Percentiles rank a stretch among this genome's conserved stretches.
Evolutionary conservation across 2,888 invertebrate genomes (phyloP).

Genomic region (Linyphia triangularis): DNA sequence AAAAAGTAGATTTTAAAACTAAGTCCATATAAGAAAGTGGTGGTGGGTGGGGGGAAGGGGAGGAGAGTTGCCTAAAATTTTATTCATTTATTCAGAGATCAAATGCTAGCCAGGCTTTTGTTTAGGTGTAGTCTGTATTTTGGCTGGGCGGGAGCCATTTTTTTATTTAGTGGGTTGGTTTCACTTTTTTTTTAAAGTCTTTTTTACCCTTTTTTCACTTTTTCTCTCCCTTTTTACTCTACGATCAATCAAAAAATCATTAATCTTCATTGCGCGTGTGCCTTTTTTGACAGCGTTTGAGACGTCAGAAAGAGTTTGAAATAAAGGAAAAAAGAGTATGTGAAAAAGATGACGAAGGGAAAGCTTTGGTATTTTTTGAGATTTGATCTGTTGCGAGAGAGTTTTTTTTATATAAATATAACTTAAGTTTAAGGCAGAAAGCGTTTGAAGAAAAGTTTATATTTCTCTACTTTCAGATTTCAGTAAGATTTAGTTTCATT

Average conservation of each 20-base stretch:
- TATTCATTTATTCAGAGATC: constrained; percentile 74
- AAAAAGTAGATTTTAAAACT: constrained; percentile 75
- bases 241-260: constrained; percentile 75
- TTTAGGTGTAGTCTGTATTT: constrained; percentile 73
- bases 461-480: constrained; percentile 3
- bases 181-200: background rate
- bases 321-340: constrained; percentile 42
- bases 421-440: background rate
- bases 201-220: constrained; percentile 19
- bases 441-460: background rate
- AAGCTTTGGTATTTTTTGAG: constrained; percentile 44
- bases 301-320: constrained; percentile 44
- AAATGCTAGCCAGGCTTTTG: constrained; percentile 72
- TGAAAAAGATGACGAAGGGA: constrained; percentile 35
- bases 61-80: constrained; percentile 49
- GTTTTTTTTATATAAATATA: background rate
- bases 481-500: constrained; percentile 29
- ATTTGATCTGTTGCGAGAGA: constrained; percentile 56
- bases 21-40: constrained; percentile 65
- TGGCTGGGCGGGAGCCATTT: constrained; percentile 45
- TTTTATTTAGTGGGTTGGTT: constrained; percentile 6
- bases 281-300: constrained; percentile 65
- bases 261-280: constrained; percentile 71
- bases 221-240: constrained; percentile 21
- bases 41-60: background rate